phyloP scores from a whole-genome alignment of 2,113 vertebrate genomes.

The Gulo gulo region DNA sequence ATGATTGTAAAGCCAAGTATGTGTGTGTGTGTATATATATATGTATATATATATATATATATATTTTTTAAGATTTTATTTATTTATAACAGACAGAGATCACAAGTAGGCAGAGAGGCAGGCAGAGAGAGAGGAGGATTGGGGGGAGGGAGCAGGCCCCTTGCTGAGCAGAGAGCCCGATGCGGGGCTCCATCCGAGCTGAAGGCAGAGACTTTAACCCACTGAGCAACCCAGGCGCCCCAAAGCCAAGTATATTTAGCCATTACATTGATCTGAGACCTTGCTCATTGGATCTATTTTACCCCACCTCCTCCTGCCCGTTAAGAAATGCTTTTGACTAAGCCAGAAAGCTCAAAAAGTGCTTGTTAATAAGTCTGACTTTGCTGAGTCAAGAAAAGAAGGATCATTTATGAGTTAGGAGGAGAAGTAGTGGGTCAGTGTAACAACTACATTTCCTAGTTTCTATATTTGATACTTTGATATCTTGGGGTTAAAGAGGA shows the following conservation, averaged over 20 bases:
- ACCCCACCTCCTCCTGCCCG: not conserved
- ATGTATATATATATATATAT: too few relatives aligned
- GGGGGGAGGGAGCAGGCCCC: too few relatives aligned
- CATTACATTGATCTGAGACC: not conserved
- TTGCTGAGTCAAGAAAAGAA: not conserved
- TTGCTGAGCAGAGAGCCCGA: too few relatives aligned
- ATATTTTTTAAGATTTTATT: too few relatives aligned
- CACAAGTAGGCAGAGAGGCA: too few relatives aligned
- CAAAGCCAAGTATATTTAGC: not conserved
- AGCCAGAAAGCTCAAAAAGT: not conserved
- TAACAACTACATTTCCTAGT: not conserved
- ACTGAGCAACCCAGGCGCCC: too few relatives aligned
- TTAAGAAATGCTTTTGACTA: not conserved
- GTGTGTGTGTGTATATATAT: too few relatives aligned
- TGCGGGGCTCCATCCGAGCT: too few relatives aligned
- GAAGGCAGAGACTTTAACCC: too few relatives aligned
- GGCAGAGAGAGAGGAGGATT: too few relatives aligned
- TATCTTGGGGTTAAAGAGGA: not conserved
- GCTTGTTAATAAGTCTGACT: not conserved
- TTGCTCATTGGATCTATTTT: not conserved
- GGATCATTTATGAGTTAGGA: not conserved
- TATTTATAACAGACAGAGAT: too few relatives aligned
- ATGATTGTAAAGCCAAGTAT: too few relatives aligned
- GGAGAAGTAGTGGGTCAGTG: not conserved
- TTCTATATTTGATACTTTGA: not conserved